A percentile compares a stretch with the other conserved stretches of the same genome.
Conservation (phyloP, 2,113 vertebrate genomes). For the Sander lucioperca region DNA sequence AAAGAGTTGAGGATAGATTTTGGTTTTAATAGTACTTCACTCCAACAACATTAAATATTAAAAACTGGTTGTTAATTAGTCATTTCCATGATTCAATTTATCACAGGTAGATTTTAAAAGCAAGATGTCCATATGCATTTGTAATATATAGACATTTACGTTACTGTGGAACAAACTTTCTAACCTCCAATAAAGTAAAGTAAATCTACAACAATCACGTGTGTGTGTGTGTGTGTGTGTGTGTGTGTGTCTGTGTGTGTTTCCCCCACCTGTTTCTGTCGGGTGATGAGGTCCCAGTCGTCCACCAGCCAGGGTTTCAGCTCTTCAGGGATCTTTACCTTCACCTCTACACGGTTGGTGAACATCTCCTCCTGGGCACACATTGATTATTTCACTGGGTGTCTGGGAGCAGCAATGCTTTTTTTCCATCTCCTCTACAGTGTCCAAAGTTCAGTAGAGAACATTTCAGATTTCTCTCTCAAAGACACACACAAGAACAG, state of each 20-base stretch:
- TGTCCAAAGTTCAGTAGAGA: neutral
- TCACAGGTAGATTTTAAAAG: neutral
- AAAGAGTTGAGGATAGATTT: neutral
- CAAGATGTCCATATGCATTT: neutral
- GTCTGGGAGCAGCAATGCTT: neutral
- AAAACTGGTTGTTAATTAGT: neutral
- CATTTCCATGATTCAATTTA: neutral
- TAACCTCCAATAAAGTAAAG: neutral
- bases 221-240: neutral
- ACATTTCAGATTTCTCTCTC: neutral
- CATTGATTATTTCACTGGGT: neutral
- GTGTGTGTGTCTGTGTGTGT: neutral
- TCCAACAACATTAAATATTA: neutral
- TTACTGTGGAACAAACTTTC: neutral
- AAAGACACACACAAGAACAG: neutral
- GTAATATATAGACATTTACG: neutral
- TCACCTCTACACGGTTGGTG: constrained; percentile 98
- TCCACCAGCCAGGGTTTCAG: constrained; percentile 98
- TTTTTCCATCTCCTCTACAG: neutral
- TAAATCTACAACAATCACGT: neutral
- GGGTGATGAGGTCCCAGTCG: constrained; percentile 98
- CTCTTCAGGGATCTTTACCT: constrained; percentile 98
- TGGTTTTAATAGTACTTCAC: neutral
- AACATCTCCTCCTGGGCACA: constrained; percentile 93
- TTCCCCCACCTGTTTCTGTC: constrained; percentile 93